Evolutionary conservation across 30 jellyfish, hydroid and myxozoan genomes (phyloP).

Genomic region (Catostylus mosaicus): DNA sequence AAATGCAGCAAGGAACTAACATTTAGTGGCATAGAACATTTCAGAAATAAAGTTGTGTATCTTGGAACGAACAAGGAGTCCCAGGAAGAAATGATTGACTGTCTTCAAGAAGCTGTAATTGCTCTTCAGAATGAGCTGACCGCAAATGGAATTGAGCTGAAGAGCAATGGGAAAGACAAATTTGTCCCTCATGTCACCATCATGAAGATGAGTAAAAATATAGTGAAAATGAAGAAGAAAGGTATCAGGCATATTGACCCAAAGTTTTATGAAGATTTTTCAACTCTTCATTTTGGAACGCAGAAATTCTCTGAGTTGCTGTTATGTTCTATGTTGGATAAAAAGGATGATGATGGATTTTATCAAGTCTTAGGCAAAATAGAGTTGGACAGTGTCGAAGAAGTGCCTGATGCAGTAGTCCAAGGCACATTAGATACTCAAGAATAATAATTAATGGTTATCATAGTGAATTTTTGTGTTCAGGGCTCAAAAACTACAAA

Average conservation of each 20-base stretch:
- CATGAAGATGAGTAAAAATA: conserved; percentile 67
- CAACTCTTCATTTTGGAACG: conserved; percentile 38
- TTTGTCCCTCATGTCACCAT: conserved; percentile 77
- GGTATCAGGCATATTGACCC: conserved; percentile 63
- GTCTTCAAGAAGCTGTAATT: conserved; percentile 17
- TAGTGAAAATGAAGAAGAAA: conserved; percentile 45
- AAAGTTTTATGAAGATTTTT: conserved; percentile 7
- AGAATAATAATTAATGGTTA: no score
- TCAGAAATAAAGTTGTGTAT: conserved; percentile 54
- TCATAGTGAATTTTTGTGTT: no score
- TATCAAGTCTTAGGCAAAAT: conserved; percentile 58
- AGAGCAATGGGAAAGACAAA: conserved; percentile 15
- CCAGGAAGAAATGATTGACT: not conserved
- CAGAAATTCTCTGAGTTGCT: conserved; percentile 51
- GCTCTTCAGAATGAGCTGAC: not conserved
- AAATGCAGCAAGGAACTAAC: conserved; percentile 12
- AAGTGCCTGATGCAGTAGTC: no score
- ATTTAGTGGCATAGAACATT: conserved; percentile 42
- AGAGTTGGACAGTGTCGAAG: conserved; percentile 1
- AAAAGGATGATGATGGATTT: conserved; percentile 63
- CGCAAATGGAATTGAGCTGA: conserved; percentile 10
- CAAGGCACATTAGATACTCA: no score
- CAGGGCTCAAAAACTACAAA: no score
- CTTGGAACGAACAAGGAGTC: conserved; percentile 31
- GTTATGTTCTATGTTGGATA: conserved; percentile 71